Evolutionary conservation across 2,888 invertebrate genomes (phyloP).

Genomic region (Leptinotarsa peninsularis): DNA sequence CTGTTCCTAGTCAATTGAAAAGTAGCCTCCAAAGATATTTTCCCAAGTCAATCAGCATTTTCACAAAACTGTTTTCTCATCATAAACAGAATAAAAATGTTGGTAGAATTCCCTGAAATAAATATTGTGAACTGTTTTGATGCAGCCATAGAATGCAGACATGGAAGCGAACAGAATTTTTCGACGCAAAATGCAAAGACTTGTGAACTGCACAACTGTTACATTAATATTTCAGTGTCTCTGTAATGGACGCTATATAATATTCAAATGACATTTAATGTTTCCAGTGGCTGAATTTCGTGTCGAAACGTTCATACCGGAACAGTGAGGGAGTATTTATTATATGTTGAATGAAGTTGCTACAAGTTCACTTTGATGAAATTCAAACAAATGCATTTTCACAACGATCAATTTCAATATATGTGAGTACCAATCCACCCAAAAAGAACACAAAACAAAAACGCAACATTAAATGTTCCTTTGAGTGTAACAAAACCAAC

Average conservation of each 20-base stretch:
- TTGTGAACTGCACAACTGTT: constrained; percentile 28
- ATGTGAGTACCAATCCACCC: too few species aligned
- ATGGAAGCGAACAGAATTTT: constrained; percentile 16
- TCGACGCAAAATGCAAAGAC: constrained; percentile 20
- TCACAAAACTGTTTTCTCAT: too few species aligned
- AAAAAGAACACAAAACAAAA: too few species aligned
- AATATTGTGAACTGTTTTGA: constrained; percentile 8
- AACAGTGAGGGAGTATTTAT: neutral
- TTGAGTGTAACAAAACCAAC: too few species aligned
- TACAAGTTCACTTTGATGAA: neutral
- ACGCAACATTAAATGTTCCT: too few species aligned
- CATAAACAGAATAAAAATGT: too few species aligned
- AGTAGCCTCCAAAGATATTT: too few species aligned
- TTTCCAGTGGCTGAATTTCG: constrained; percentile 12
- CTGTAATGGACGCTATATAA: constrained; percentile 23
- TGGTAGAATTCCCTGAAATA: too few species aligned
- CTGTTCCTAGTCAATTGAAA: too few species aligned
- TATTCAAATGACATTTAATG: constrained; percentile 22
- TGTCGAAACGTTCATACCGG: neutral
- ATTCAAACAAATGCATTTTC: too few species aligned
- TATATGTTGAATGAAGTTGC: neutral
- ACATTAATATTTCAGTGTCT: constrained; percentile 27
- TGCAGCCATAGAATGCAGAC: constrained; percentile 5
- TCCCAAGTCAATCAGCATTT: too few species aligned
- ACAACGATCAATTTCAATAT: too few species aligned